A percentile compares a stretch with the other conserved stretches of the same genome.
Conservation (phyloP, 2,797 vertebrate species). For the Moxostoma hubbsi region DNA sequence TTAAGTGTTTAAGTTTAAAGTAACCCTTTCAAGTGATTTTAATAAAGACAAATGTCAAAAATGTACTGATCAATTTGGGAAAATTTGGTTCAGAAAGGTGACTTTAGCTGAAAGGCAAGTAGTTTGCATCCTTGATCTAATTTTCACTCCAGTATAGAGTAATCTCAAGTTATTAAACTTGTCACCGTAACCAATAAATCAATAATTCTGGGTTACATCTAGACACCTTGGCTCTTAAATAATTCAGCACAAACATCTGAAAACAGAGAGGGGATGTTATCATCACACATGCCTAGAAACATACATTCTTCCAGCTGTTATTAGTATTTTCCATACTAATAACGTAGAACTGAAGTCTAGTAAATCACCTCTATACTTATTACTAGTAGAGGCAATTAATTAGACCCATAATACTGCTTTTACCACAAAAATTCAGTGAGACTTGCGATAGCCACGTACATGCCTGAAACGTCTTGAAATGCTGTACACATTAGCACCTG, state of each 20-base stretch:
- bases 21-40: no score
- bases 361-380: no score
- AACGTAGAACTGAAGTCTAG: no score
- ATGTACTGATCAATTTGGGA: no score
- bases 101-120: no score
- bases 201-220: no score
- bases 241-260: background rate
- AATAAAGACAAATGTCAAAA: no score
- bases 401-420: slow-evolving; percentile 9
- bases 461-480: background rate
- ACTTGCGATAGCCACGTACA: background rate
- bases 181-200: no score
- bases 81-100: no score
- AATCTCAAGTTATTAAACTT: background rate
- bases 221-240: background rate
- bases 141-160: no score
- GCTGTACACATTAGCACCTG: background rate
- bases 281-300: background rate
- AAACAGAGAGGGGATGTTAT: background rate
- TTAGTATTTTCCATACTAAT: background rate
- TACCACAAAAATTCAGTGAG: background rate
- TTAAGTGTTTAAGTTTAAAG: no score
- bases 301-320: background rate
- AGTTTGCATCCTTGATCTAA: no score
- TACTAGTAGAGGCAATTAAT: background rate